Conservation (phyloP, 2,888 invertebrate genomes). For the Erannis defoliaria region DNA sequence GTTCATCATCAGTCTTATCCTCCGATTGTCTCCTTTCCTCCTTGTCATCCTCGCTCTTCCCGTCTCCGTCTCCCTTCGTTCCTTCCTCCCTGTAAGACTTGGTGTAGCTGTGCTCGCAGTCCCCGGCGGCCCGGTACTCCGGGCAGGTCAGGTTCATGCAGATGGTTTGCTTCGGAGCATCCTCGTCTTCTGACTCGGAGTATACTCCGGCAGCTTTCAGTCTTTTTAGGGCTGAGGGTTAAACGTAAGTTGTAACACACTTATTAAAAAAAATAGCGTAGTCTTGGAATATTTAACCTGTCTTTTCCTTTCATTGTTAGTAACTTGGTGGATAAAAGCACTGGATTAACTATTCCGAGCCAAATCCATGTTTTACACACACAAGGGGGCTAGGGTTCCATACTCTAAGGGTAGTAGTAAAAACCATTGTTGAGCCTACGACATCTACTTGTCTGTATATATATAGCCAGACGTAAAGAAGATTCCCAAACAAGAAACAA, state of each 20-base stretch:
- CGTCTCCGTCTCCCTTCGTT: background rate
- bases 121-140: slow-evolving; percentile 14
- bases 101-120: slow-evolving; percentile 29
- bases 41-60: background rate
- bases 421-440: too few species aligned
- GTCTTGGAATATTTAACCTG: too few species aligned
- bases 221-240: slow-evolving; percentile 65
- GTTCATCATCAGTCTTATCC: slow-evolving; percentile 22
- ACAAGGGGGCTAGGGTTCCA: too few species aligned
- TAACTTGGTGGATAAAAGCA: too few species aligned
- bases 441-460: too few species aligned
- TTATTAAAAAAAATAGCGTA: too few species aligned
- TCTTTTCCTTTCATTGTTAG: too few species aligned
- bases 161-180: slow-evolving; percentile 63
- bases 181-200: slow-evolving; percentile 59
- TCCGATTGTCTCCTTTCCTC: slow-evolving; percentile 3
- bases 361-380: too few species aligned
- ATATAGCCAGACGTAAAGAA: too few species aligned
- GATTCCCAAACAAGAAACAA: too few species aligned
- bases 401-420: too few species aligned
- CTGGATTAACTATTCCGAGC: too few species aligned
- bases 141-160: slow-evolving; percentile 74
- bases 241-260: slow-evolving; percentile 4
- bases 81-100: slow-evolving; percentile 6
- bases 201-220: slow-evolving; percentile 58